Conservation (phyloP, 2,113 vertebrate species). For the Hemicordylus capensis region DNA sequence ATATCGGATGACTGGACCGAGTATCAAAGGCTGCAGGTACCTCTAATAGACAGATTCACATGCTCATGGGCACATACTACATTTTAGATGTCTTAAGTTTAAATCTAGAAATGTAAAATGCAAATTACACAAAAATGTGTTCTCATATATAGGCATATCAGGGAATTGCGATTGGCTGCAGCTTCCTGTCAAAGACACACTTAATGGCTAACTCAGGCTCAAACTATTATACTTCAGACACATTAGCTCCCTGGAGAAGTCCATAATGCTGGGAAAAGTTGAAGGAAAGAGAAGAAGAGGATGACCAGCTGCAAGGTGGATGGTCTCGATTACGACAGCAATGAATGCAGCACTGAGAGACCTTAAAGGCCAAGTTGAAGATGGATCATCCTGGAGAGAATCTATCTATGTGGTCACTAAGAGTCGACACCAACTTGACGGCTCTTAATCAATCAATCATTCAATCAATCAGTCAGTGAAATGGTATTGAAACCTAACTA, state of each 20-base stretch:
- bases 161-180: neutral
- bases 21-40: neutral
- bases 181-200: neutral
- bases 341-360: too few species aligned
- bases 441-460: too few species aligned
- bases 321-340: too few species aligned
- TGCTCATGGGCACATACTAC: neutral
- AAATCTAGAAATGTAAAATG: neutral
- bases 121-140: neutral
- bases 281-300: too few species aligned
- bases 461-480: too few species aligned
- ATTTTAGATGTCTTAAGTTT: neutral
- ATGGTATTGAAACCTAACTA: neutral
- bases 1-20: neutral
- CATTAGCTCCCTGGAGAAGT: too few species aligned
- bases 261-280: too few species aligned
- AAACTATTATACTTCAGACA: neutral
- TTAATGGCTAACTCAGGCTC: neutral
- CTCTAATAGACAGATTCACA: neutral
- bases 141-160: neutral
- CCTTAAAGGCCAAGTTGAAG: too few species aligned
- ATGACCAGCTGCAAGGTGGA: too few species aligned
- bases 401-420: too few species aligned
- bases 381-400: too few species aligned
- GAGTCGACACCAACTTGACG: too few species aligned